Evolutionary conservation across 1,140 invertebrate species (phyloP), one percentile per base, ranked within the genome.

Genomic region (Nasonia longicornis): DNA sequence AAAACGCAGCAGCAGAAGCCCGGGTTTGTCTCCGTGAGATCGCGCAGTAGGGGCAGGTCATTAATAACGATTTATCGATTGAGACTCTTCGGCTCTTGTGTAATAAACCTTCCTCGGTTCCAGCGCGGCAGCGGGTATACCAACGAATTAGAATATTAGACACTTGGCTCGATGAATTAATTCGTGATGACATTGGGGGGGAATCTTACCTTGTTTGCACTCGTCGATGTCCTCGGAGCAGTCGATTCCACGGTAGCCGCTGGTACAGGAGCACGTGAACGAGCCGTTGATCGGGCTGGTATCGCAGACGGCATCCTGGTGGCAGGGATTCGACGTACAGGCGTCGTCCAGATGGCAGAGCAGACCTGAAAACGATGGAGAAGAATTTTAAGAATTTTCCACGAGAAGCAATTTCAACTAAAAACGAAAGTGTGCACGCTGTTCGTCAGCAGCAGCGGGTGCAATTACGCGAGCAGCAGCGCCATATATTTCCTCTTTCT

Each of bases 291-390:
- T 97, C 12, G 97, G 97, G 84, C 96, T 98, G 0, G 98, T 99
- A 88, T 98, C 96, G 87, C 98, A 99, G 83, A 96, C 96, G 8
- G 98, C 97, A 82, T 97, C 97, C 0, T 95, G 94, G 85, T 98
- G 96, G 88, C 98, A 99, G 0, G 98, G 98, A 91, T 97, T 98
- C n/a, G 96, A 97, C 0, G 96, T 96, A 89, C 98, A 99, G 0
- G 97, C 97, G 88, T 99, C 98, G 81, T 99, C 97, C 89, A 99
- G 91, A 88, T 99, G 98, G 86, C 98, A 99, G 1, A 98, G 92
- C 14, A 98, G 90, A 86, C 96, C 96, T 95, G 88, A 1, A 80
- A 82, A 83, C 52, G 12, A 79, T 8, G 42, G 58, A 73, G n/a
- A 26, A 42, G 35, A 63, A 74, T 80, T 80, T 73, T 38, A 74